These are phyloP conservation scores for Pardalotus punctatus DNA, from an alignment of 2,113 vertebrate genomes.

Conservation along the genomic window DNA sequence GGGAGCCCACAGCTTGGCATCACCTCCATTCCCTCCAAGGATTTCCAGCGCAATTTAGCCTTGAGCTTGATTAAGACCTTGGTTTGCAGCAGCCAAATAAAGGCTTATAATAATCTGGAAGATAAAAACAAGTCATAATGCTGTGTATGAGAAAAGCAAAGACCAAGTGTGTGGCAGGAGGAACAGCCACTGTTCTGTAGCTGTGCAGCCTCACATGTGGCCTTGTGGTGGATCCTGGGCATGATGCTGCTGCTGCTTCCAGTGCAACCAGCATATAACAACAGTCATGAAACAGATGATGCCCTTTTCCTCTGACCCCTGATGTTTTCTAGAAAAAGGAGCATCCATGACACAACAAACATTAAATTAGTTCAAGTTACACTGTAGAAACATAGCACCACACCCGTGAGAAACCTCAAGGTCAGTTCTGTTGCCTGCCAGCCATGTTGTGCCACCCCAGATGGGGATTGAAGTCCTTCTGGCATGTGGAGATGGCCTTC, in stretches of 20 bases:
- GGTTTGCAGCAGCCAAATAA: neutral
- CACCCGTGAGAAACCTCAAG: neutral
- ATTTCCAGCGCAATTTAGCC: constrained; percentile 5
- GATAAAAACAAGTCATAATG: neutral
- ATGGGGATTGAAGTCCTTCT: neutral
- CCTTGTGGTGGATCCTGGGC: rapidly evolving
- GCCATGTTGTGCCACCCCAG: rapidly evolving
- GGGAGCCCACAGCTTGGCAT: neutral
- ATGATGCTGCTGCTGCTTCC: neutral
- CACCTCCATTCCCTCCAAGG: neutral
- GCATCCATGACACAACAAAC: neutral
- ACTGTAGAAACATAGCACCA: neutral
- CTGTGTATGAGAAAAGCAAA: neutral
- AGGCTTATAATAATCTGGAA: neutral
- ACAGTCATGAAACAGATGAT: neutral
- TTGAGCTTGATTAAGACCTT: constrained; percentile 19
- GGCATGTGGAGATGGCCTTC: rapidly evolving
- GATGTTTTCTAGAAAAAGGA: neutral
- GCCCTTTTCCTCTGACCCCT: neutral
- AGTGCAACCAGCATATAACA: neutral
- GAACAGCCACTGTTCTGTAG: rapidly evolving
- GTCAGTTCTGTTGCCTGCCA: neutral
- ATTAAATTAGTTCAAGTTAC: neutral
- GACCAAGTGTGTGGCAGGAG: neutral
- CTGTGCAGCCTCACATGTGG: rapidly evolving